Evolutionary conservation across 2,797 vertebrate species (phyloP).

Genomic region (Gila robusta): DNA sequence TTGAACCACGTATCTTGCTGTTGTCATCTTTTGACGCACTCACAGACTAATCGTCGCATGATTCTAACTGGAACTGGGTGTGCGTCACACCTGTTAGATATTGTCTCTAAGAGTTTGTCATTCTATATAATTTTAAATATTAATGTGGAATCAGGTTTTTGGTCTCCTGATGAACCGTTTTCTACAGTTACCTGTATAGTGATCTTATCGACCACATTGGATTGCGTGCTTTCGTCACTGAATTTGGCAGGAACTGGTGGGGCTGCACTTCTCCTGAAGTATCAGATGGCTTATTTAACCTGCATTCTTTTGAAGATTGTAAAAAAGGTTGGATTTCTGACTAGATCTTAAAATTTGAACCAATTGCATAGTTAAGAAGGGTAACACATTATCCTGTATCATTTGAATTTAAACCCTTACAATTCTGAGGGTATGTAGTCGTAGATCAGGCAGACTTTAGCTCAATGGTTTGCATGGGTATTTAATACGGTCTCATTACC

Average conservation of each 20-base stretch:
- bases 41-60: neutral
- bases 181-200: slow-evolving; percentile 40
- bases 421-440: neutral
- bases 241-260: slow-evolving; percentile 19
- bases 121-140: slow-evolving; percentile 53
- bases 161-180: slow-evolving; percentile 36
- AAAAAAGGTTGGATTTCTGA: no score
- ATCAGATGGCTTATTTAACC: slow-evolving; percentile 23
- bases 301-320: neutral
- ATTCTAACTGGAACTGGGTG: slow-evolving; percentile 3
- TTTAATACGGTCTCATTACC: neutral
- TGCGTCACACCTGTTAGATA: slow-evolving; percentile 39
- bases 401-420: neutral
- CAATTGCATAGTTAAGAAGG: neutral
- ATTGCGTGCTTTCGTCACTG: slow-evolving; percentile 37
- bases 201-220: slow-evolving; percentile 28
- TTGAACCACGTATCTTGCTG: slow-evolving; percentile 49
- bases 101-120: slow-evolving; percentile 17
- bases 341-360: neutral
- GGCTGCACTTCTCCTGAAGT: neutral
- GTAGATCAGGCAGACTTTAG: slow-evolving; percentile 1
- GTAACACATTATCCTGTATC: neutral
- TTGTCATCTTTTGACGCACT: neutral
- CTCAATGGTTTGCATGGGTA: neutral
- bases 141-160: slow-evolving; percentile 40